Base-by-base conservation (phyloP, 2,888 invertebrate genomes). In the Campaea margaritaria region DNA sequence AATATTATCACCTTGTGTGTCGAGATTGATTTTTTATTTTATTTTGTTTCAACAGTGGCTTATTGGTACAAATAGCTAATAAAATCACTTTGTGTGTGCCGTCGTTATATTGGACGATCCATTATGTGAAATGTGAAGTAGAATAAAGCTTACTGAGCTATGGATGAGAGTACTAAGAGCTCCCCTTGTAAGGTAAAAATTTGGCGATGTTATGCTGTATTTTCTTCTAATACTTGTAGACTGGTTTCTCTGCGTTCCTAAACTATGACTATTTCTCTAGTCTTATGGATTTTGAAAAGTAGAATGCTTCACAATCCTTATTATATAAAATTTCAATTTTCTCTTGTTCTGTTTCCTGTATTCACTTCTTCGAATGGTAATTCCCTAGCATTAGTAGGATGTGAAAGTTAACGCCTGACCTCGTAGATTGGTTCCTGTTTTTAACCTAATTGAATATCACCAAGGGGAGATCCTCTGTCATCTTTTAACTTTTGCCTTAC, bases 101-200 rank as follows among this genome's bases (percentile, higher is more conserved):
- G 84, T 87, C 81, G 82, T 83, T 70, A 75, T 82, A 81, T 87
- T 78, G 83, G 85, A 82, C 76, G 72, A 80, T 79, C 73, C 74
- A 83, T 83, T 78, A 87, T 88, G 87, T 87, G 89, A 89, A 81
- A 83, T 85, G 79, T 87, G 85, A 85, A 84, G 77, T 89, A 87
- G 81, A 79, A 76, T 83, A 80, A 64, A 81, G 76, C 75, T 83
- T 79, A 69, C 75, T 84, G 76, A 89, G 88, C 84, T 75, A 92
- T 92, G 92, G 91, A 92, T 88, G 87, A 87, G 77, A 87, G 82
- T 82, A 82, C 76, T 83, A 89, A 85, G 83, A 88, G 81, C 81
- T 90, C 90, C 83, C 90, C 90, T 85, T 91, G 89, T 88, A 85
- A 92, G 92, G 92, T 92, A 92, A 92, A 83, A 82, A 79, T 78